phyloP scores from a whole-genome alignment of 92 coral and sea anemone species.

The Porites cylindrica region DNA sequence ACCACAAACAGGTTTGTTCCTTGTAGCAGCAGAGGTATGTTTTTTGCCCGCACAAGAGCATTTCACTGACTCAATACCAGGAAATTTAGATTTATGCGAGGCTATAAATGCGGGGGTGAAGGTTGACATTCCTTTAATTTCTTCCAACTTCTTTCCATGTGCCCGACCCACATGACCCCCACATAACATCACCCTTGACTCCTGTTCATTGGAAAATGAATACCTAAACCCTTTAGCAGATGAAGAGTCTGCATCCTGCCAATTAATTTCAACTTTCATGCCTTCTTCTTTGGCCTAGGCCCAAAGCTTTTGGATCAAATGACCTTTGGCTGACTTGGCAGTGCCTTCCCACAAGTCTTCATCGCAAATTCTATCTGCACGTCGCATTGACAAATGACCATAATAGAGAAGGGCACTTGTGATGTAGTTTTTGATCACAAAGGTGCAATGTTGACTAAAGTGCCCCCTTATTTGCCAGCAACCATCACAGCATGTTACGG shows the following conservation, averaged over 20 bases:
- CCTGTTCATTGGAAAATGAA: slow-evolving; percentile 17
- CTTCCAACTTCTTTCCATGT: slow-evolving; percentile 69
- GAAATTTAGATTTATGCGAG: slow-evolving; percentile 52
- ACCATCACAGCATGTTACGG: no score
- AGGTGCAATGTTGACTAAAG: slow-evolving; percentile 24
- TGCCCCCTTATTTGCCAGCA: no score
- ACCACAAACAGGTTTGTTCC: slow-evolving; percentile 4
- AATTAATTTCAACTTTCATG: slow-evolving; percentile 48
- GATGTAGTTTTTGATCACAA: slow-evolving; percentile 61
- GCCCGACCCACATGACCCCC: slow-evolving; percentile 70
- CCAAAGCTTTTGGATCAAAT: slow-evolving; percentile 49
- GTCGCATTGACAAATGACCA: slow-evolving; percentile 75
- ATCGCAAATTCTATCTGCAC: no score
- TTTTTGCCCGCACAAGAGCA: slow-evolving; percentile 49
- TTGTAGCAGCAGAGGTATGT: neutral
- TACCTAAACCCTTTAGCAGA: slow-evolving; percentile 18
- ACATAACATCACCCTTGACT: slow-evolving; percentile 10
- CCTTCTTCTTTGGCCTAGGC: slow-evolving; percentile 58
- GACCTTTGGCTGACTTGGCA: slow-evolving; percentile 74
- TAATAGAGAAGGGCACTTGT: slow-evolving; percentile 64
- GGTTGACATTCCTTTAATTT: slow-evolving; percentile 42
- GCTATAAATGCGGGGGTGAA: slow-evolving; percentile 54
- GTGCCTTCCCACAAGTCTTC: slow-evolving; percentile 60
- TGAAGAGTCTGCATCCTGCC: slow-evolving; percentile 44
- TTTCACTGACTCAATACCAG: slow-evolving; percentile 50